Percentiles rank a stretch among this genome's conserved stretches.
phyloP scores from a whole-genome alignment of 2,888 invertebrate genomes.

The Vannuccia rotundouncinata region DNA sequence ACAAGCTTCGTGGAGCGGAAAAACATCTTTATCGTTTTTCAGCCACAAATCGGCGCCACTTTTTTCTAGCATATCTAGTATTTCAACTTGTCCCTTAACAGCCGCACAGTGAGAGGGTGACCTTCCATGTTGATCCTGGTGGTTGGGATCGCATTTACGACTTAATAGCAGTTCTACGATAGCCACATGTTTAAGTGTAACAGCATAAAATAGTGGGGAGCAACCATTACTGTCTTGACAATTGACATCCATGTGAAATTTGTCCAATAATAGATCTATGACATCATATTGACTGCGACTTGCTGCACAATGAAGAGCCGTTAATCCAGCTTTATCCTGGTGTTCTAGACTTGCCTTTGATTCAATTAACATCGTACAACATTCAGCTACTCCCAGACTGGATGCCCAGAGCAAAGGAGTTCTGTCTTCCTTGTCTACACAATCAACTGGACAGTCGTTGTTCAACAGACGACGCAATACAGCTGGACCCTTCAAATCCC shows the following conservation, averaged over 20 bases:
- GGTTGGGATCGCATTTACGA: slow-evolving; percentile 79
- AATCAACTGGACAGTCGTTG: slow-evolving; percentile 70
- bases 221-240: slow-evolving; percentile 86
- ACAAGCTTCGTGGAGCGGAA: slow-evolving; percentile 83
- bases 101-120: slow-evolving; percentile 89
- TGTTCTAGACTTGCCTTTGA: slow-evolving; percentile 76
- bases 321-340: slow-evolving; percentile 82
- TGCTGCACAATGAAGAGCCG: slow-evolving; percentile 92
- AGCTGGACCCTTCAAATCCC: slow-evolving; percentile 34
- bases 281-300: slow-evolving; percentile 88
- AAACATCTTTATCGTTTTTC: slow-evolving; percentile 82
- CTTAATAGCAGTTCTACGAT: slow-evolving; percentile 80
- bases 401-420: slow-evolving; percentile 95
- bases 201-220: slow-evolving; percentile 90
- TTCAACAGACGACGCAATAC: slow-evolving; percentile 72
- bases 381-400: slow-evolving; percentile 86
- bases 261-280: slow-evolving; percentile 70
- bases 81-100: slow-evolving; percentile 86
- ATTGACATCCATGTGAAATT: slow-evolving; percentile 72
- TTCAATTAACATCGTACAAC: slow-evolving; percentile 77
- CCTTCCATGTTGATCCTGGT: slow-evolving; percentile 82
- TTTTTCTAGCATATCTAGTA: slow-evolving; percentile 68
- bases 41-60: slow-evolving; percentile 83
- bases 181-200: slow-evolving; percentile 87
- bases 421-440: slow-evolving; percentile 81